Base-by-base conservation (phyloP, 2,113 vertebrate genomes). In the Phrynosoma blainvillii region DNA sequence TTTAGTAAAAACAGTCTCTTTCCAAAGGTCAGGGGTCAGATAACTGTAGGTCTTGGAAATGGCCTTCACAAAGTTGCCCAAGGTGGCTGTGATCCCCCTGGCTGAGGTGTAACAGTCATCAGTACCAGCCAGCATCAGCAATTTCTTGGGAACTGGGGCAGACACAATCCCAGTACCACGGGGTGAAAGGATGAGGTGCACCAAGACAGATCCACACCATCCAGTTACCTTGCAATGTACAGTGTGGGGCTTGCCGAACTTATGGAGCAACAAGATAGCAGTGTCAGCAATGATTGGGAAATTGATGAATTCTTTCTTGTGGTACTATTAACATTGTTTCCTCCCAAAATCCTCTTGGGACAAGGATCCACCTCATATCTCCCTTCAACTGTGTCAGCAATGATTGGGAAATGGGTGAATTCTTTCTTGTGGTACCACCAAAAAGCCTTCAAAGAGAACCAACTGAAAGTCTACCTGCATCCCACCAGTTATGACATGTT, bases 11-110 rank as follows among this genome's bases (percentile, higher is more conserved):
- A 99, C 95, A 0, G 99, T 99, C 96, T 99, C 99, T 91, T 99
- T 99, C 99, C 99, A 99, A 86, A 99, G 98, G 25, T 99, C 99
- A 7, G 99, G 99, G 32, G 99, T 99, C 96, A 99, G 96, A 73
- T 99, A 99, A 93, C 99, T 99, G 96, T 99, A 99, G 1, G 99
- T 99, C 97, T 99, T 99, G 1, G 98, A 99, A 95, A 99, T 99
- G 89, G 99, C 99, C 82, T 36, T 99, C 99, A 21, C 99, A 0
- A 99, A 99, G 97, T 99, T 99, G 93, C 99, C 99, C 0, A 99
- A 96, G 0, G 99, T 99, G 91, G 99, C 99, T 0, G 99, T 99
- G 95, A 99, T 99, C 95, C 99, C 99, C 88, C 98, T 96, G 5
- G 99, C 98, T 0, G 99, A 99, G 0, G 99, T 99, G 95, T 99